Evolutionary conservation across 2,888 invertebrate species (phyloP).

Genomic region (Bruchidius siliquastri): DNA sequence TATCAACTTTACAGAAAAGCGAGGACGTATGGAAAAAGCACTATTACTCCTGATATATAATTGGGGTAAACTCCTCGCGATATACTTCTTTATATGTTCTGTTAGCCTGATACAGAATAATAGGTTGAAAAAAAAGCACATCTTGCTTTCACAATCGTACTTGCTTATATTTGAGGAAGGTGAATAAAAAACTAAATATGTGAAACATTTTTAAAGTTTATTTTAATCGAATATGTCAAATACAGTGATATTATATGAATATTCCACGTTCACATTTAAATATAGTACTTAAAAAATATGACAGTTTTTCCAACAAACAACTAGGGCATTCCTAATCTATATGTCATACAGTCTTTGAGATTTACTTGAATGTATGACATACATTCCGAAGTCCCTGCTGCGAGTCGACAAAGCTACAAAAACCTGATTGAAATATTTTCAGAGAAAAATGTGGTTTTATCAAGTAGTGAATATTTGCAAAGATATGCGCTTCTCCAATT

Average conservation of each 20-base stretch:
- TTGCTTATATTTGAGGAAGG: no score
- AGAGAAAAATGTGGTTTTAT: background rate
- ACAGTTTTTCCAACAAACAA: constrained; percentile 9
- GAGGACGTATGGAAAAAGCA: background rate
- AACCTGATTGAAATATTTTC: background rate
- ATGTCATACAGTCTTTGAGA: background rate
- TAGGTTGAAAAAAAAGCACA: no score
- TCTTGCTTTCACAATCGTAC: no score
- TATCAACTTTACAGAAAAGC: background rate
- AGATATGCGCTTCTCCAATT: background rate
- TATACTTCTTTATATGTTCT: no score
- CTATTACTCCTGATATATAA: no score
- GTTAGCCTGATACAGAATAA: no score
- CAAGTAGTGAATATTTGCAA: background rate
- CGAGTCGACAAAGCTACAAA: background rate
- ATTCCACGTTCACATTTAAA: constrained; percentile 36
- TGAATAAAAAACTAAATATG: constrained; percentile 5
- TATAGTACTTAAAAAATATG: constrained; percentile 32
- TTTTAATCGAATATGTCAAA: constrained; percentile 35
- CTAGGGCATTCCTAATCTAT: background rate
- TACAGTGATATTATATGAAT: constrained; percentile 31
- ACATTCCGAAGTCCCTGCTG: background rate
- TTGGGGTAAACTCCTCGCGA: no score
- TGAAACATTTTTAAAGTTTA: constrained; percentile 18
- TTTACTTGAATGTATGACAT: background rate